A percentile compares a stretch with the other conserved stretches of the same genome.
Conservation (phyloP, 1,140 invertebrate genomes). For the Antheraea pernyi region DNA sequence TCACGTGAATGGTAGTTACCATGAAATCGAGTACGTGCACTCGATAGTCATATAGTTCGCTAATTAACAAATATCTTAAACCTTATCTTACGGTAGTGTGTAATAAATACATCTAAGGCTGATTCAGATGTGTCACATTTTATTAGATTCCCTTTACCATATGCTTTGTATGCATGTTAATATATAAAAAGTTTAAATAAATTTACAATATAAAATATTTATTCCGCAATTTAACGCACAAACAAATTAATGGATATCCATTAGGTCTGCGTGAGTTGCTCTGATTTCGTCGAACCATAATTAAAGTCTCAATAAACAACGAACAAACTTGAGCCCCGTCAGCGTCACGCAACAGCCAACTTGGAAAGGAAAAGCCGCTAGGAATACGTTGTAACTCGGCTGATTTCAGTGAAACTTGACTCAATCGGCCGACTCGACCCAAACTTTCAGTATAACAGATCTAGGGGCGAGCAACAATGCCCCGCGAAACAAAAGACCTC, state of each 20-base stretch:
- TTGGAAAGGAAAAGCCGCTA: slow-evolving; percentile 56
- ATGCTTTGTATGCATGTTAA: too few relatives aligned
- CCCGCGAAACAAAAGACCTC: slow-evolving; percentile 55
- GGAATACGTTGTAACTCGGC: slow-evolving; percentile 62
- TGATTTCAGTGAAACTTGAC: slow-evolving; percentile 59
- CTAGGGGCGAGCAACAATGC: slow-evolving; percentile 55
- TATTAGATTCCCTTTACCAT: too few relatives aligned
- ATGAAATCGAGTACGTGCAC: too few relatives aligned
- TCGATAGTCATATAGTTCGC: too few relatives aligned
- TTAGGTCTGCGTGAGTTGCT: slow-evolving; percentile 4
- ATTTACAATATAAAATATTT: neutral
- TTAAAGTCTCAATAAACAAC: slow-evolving; percentile 54
- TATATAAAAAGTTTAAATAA: too few relatives aligned
- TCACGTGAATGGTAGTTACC: too few relatives aligned
- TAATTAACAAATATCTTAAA: too few relatives aligned
- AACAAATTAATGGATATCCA: slow-evolving; percentile 15
- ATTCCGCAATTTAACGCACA: neutral
- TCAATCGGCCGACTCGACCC: slow-evolving; percentile 52
- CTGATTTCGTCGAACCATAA: slow-evolving; percentile 39
- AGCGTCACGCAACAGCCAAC: slow-evolving; percentile 56
- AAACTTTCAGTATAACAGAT: slow-evolving; percentile 51
- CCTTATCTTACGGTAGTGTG: too few relatives aligned
- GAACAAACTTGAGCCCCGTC: slow-evolving; percentile 62
- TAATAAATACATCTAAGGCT: too few relatives aligned
- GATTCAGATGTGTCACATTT: too few relatives aligned